phyloP scores from a whole-genome alignment of 2,888 invertebrate genomes.

The Drosophila mimica region DNA sequence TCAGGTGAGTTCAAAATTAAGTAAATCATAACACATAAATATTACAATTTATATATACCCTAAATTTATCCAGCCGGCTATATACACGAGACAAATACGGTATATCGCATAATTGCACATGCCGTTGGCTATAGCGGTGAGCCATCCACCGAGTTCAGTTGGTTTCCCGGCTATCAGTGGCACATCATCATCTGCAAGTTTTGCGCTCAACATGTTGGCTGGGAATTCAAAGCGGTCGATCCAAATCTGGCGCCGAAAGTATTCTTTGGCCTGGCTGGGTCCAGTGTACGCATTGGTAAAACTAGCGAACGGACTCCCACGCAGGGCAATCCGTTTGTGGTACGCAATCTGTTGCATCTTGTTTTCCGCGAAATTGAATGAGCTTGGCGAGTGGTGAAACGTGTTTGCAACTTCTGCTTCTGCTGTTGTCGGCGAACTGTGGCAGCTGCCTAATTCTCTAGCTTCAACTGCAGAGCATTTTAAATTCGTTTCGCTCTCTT shows the following conservation, averaged over 20 bases:
- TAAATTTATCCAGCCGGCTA: slow-evolving; percentile 86
- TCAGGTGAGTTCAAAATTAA: slow-evolving; percentile 85
- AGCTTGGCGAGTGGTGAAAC: slow-evolving; percentile 77
- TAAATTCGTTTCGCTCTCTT: slow-evolving; percentile 56
- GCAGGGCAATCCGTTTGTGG: slow-evolving; percentile 68
- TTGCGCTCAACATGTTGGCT: slow-evolving; percentile 91
- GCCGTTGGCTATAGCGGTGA: slow-evolving; percentile 85
- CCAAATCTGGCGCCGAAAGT: slow-evolving; percentile 87
- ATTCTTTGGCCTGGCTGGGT: slow-evolving; percentile 90
- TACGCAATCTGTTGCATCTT: slow-evolving; percentile 74
- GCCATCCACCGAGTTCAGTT: slow-evolving; percentile 90
- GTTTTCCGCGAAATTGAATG: slow-evolving; percentile 71
- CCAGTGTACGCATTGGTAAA: slow-evolving; percentile 85
- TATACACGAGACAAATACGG: slow-evolving; percentile 92
- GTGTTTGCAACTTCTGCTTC: slow-evolving; percentile 58
- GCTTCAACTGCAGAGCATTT: slow-evolving; percentile 19
- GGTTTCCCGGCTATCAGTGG: slow-evolving; percentile 96
- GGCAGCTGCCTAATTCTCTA: slow-evolving; percentile 30
- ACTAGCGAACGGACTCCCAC: slow-evolving; percentile 56
- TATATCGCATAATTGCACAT: slow-evolving; percentile 86
- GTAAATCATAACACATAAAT: not conserved
- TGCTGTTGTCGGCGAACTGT: slow-evolving; percentile 21
- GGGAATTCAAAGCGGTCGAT: slow-evolving; percentile 90
- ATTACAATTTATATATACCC: not conserved
- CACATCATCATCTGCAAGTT: slow-evolving; percentile 89